Evolutionary conservation across 2,797 vertebrate species (phyloP), one percentile per base, ranked within the genome.

Genomic region (Spea hammondii): DNA sequence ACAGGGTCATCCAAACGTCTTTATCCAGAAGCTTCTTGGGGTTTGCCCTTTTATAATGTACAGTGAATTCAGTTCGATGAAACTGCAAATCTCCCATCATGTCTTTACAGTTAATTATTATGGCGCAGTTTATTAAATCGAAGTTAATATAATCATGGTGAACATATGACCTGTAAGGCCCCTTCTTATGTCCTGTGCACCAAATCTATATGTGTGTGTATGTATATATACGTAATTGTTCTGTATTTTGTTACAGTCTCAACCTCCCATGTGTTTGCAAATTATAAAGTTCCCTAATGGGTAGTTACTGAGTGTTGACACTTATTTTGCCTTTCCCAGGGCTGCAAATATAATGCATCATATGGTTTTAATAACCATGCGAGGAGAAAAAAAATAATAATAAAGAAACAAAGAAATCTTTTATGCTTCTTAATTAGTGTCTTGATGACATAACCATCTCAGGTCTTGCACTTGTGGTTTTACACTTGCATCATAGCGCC

Each of bases 391-490:
- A n/a, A 75, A 32, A 32, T 32, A 32, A 32, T 32, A 32, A 32
- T 32, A 32, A 51, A 69, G 60, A 65, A 80, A 80, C 72, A 70
- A 74, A 75, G 65, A 74, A 54, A 70, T 80, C 66, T 48, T 47
- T 72, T 60, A 76, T 65, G 44, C 48, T 66, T 77, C 66, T 64
- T 53, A 66, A 76, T 81, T 81, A 76, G 47, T 72, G 48, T 72
- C 74, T 54, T 4, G 46, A 72, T 80, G 68, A 66, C 73, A 80
- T 76, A 72, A 67, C 68, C 54, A 59, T 50, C 44, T 68, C 9
- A n/a, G 48, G 68, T 77, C 53, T 69, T 72, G 64, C 17, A 46
- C 10, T 72, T 77, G 74, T 68, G 70, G 47, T 76, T 81, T 80
- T 76, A 76, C 60, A 76, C 59, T 57, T 77, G 48, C 74, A 48